These are phyloP conservation scores for Rhopalosiphum nymphaeae DNA, from an alignment of 2,888 invertebrate genomes.

Conservation along the genomic window DNA sequence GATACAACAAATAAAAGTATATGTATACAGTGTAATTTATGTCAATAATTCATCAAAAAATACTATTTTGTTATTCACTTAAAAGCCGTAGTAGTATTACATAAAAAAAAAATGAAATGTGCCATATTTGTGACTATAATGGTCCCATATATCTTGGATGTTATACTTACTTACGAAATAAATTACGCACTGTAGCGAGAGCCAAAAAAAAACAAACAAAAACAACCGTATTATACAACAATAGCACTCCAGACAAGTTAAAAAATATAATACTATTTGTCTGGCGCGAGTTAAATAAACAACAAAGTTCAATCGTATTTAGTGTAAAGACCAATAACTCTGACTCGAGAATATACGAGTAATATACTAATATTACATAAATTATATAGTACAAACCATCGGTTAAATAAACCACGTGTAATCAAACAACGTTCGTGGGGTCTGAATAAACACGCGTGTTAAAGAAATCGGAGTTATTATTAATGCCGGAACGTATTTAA, in stretches of 20 bases:
- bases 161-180: slow-evolving; percentile 30
- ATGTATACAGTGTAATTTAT: neutral
- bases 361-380: neutral
- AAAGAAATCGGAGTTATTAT: neutral
- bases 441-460: slow-evolving; percentile 4
- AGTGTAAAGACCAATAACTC: slow-evolving; percentile 31
- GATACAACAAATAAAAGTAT: neutral
- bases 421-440: slow-evolving; percentile 12
- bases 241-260: slow-evolving; percentile 19
- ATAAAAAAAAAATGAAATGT: slow-evolving; percentile 20
- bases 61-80: slow-evolving; percentile 32
- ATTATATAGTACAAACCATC: neutral
- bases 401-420: slow-evolving; percentile 21
- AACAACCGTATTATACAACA: slow-evolving; percentile 15
- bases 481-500: neutral
- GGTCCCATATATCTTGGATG: slow-evolving; percentile 29
- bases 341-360: neutral
- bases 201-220: slow-evolving; percentile 34
- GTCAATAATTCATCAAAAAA: slow-evolving; percentile 3
- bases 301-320: slow-evolving; percentile 39
- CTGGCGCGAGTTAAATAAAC: slow-evolving; percentile 35
- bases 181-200: slow-evolving; percentile 14
- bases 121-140: slow-evolving; percentile 36
- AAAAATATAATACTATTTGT: slow-evolving; percentile 45
- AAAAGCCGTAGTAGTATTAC: slow-evolving; percentile 9